Evolutionary conservation across 64 coral and sea anemone genomes (phyloP), one percentile per base, ranked within the genome.

Genomic region (Pocillopora damicornis): DNA sequence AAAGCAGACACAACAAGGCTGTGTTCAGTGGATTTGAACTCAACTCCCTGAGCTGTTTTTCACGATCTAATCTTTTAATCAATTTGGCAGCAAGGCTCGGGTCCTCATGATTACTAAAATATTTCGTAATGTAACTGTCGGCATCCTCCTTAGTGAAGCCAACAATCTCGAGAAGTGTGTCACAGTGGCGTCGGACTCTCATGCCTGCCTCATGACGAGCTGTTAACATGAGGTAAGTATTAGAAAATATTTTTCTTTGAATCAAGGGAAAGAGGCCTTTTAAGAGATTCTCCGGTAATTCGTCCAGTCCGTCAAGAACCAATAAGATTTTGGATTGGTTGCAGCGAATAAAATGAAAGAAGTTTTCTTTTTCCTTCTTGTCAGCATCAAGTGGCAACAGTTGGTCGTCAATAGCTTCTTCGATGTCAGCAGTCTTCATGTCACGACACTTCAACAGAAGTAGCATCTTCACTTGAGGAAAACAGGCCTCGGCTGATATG

Each of bases 391-490:
- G 10, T 18, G 88, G 78, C 18, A 89, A 63, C 2, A 89, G 88
- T 25, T 89, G 88, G 7, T 89, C 88, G 0, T 15, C 42, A 59
- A 89, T 62, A n/a, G 88, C 62, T 66, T 63, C 38, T n/a, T 71
- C 20, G 9, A 82, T 73, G 56, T 82, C 77, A 30, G 60, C 88
- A 76, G 6, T 57, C 45, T 76, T 76, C 75, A 89, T 89, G 35
- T 89, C 88, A 42, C 78, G 61, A 22, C 88, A 89, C 67, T 82
- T 89, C 30, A 89, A 16, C 26, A 89, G 36, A 30, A 89, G 11
- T 30, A 89, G 61, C 87, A 88, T 25, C 9, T 88, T 56, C 25
- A 88, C 75, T 78, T 88, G 16, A 34, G 87, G 87, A 88, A 89
- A 89, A 3, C 18, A 76, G 15, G 34, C 75, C 16, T 63, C 61